A percentile compares a stretch with the other conserved stretches of the same genome.
These are phyloP conservation scores for Sebastes taczanowskii DNA, from an alignment of 2,797 vertebrate genomes.

Conservation along the genomic window DNA sequence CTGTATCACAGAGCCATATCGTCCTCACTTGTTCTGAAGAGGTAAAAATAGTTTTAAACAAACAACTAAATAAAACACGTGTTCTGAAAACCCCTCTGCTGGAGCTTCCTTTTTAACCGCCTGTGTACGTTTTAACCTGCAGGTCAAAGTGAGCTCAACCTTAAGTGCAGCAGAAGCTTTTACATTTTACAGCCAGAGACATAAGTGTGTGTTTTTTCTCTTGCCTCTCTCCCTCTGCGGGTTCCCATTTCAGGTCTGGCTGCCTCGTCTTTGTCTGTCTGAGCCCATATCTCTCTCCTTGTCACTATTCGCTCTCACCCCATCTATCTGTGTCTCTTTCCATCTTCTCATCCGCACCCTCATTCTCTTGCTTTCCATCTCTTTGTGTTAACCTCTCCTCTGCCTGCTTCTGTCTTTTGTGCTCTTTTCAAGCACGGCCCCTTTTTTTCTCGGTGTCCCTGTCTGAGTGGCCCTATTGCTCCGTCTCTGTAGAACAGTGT, in stretches of 20 bases:
- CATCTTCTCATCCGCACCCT: slow-evolving; percentile 41
- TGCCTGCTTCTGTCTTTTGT: neutral
- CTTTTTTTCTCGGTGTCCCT: slow-evolving; percentile 9
- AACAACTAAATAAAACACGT: slow-evolving; percentile 46
- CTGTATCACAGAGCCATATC: neutral
- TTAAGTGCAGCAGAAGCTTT: slow-evolving; percentile 58
- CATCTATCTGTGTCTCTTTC: slow-evolving; percentile 52
- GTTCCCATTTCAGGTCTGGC: slow-evolving; percentile 48
- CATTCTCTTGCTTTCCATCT: slow-evolving; percentile 30
- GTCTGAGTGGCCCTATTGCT: slow-evolving; percentile 56
- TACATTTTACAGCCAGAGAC: slow-evolving; percentile 47
- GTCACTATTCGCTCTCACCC: slow-evolving; percentile 40
- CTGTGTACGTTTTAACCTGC: slow-evolving; percentile 31
- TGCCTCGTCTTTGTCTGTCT: slow-evolving; percentile 36
- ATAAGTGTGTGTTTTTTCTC: slow-evolving; percentile 1
- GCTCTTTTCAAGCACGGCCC: slow-evolving; percentile 35
- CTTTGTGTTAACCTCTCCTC: slow-evolving; percentile 37
- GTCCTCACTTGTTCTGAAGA: neutral
- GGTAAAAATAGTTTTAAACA: slow-evolving; percentile 10
- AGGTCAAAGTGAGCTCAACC: slow-evolving; percentile 49
- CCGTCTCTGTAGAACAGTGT: slow-evolving; percentile 56
- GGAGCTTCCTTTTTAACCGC: slow-evolving; percentile 34
- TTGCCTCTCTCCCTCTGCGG: neutral
- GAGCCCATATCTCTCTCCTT: slow-evolving; percentile 38
- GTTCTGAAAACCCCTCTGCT: slow-evolving; percentile 20